Base-by-base conservation (phyloP, 92 coral and sea anemone genomes). In the Palythoa grandis region DNA sequence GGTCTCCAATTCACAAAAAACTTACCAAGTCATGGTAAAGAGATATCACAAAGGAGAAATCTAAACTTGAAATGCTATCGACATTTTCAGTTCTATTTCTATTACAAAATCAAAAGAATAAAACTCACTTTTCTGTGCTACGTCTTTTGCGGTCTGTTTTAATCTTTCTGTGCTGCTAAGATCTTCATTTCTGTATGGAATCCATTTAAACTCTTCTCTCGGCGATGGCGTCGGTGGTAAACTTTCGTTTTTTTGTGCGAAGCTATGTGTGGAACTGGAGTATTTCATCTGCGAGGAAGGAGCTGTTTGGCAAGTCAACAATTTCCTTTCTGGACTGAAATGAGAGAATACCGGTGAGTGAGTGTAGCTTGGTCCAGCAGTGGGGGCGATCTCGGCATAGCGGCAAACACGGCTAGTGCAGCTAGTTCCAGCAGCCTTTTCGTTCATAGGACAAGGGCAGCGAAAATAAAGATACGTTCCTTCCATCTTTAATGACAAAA, bases 401-500 rank as follows among this genome's bases (percentile, higher is more conserved):
- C 95, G 86, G 48, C 98, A 92, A 58, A 90, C 80, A 1, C 91
- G 66, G 11, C 89, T 95, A 52, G 89, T 90, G 72, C 98, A 94
- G 22, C 37, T 48, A 1, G 47, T 43, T 43, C 74, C 74, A 1
- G 74, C 47, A 19, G 61, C 22, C 58, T 19, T 43, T 40, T 94
- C 98, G 58, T 79, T 86, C 8, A 95, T 86, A 19, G 95, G 92
- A 60, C 98, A 94, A 52, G 95, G 98, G 7, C 93, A 92, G 11
- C 94, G 89, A 86, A 90, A 94, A 74, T 92, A 94, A 8, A 88
- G 87, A 57, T 88, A 92, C 16, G 92, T 92, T 15, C 90, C 88
- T 16, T 95, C 74, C 96, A 93, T 93, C 16, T 70, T 60, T 50
- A 22, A 57, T 7, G 38, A 67, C 1, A 52, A 72, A 66, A 37